These are phyloP conservation scores for Polia nebulosa DNA, from an alignment of 2,888 invertebrate species.

Conservation along the genomic window DNA sequence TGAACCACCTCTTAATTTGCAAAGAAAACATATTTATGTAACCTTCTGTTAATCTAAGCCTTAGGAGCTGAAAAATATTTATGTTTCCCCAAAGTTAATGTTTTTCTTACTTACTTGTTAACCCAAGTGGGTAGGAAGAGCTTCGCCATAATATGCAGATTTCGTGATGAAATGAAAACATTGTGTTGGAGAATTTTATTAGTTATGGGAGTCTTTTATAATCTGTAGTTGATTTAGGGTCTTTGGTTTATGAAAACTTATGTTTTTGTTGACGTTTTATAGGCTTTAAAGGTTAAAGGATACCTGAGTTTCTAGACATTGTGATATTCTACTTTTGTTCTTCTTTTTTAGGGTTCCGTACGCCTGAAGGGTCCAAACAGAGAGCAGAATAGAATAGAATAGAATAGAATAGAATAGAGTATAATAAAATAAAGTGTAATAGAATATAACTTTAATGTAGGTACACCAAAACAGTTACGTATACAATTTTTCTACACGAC, in stretches of 20 bases:
- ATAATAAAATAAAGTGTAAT: too few relatives aligned
- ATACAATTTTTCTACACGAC: too few relatives aligned
- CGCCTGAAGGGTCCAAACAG: too few relatives aligned
- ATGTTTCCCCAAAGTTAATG: slow-evolving; percentile 12
- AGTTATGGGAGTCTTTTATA: slow-evolving; percentile 12
- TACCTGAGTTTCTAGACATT: neutral
- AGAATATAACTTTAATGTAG: too few relatives aligned
- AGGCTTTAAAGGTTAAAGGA: neutral
- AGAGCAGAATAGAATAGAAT: too few relatives aligned
- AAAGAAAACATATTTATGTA: slow-evolving; percentile 33
- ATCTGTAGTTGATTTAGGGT: slow-evolving; percentile 13
- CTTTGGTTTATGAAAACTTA: slow-evolving; percentile 1
- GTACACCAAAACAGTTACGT: too few relatives aligned
- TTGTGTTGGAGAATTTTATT: neutral
- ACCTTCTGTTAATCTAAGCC: slow-evolving; percentile 1
- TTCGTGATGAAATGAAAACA: slow-evolving; percentile 52
- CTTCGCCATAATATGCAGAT: slow-evolving; percentile 27
- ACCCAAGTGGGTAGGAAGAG: neutral
- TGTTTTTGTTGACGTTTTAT: neutral
- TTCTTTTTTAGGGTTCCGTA: too few relatives aligned
- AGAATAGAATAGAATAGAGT: too few relatives aligned
- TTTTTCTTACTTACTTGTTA: slow-evolving; percentile 33
- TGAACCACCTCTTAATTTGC: slow-evolving; percentile 30
- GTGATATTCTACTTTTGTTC: too few relatives aligned
- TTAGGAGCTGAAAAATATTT: slow-evolving; percentile 28